Percentiles rank a stretch among this genome's conserved stretches.
phyloP scores from a whole-genome alignment of 53 echinoderm and acorn worm species.

The Arbacia lixula region DNA sequence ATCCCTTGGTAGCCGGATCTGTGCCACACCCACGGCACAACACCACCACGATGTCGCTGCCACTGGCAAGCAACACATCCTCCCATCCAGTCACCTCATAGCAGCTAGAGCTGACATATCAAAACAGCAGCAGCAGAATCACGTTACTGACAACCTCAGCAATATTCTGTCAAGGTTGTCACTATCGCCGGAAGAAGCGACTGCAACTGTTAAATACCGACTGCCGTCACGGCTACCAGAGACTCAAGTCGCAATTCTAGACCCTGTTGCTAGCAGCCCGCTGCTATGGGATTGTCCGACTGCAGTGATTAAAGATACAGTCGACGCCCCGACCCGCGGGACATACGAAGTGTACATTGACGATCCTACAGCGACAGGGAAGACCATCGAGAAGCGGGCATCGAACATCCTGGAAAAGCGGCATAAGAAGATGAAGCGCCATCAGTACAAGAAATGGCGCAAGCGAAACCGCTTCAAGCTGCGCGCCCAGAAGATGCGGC shows the following conservation, averaged over 20 bases:
- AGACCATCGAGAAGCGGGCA: constrained; percentile 43
- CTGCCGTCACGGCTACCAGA: constrained; percentile 17
- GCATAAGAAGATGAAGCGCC: constrained; percentile 78
- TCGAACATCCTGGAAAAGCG: constrained; percentile 69
- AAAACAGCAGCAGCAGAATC: constrained; percentile 14
- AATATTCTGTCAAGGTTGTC: constrained; percentile 34
- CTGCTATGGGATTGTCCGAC: constrained; percentile 57
- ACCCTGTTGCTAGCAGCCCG: constrained; percentile 52
- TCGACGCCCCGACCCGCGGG: neutral
- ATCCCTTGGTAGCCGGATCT: too few relatives aligned
- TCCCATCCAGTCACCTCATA: too few relatives aligned
- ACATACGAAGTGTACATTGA: constrained; percentile 11
- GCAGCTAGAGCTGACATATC: too few relatives aligned
- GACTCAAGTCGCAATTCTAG: constrained; percentile 38
- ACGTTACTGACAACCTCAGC: constrained; percentile 5
- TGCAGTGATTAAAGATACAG: neutral
- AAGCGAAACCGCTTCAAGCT: constrained; percentile 78
- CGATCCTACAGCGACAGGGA: neutral
- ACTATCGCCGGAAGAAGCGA: constrained; percentile 54
- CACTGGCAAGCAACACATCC: too few relatives aligned
- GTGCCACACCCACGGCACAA: too few relatives aligned
- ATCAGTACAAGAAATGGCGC: constrained; percentile 81
- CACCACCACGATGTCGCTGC: too few relatives aligned
- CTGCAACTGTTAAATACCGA: constrained; percentile 17
- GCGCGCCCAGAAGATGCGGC: constrained; percentile 61